Evolutionary conservation across 2,888 invertebrate genomes (phyloP), one percentile per base, ranked within the genome.

Genomic region (Vandiemenella viatica): DNA sequence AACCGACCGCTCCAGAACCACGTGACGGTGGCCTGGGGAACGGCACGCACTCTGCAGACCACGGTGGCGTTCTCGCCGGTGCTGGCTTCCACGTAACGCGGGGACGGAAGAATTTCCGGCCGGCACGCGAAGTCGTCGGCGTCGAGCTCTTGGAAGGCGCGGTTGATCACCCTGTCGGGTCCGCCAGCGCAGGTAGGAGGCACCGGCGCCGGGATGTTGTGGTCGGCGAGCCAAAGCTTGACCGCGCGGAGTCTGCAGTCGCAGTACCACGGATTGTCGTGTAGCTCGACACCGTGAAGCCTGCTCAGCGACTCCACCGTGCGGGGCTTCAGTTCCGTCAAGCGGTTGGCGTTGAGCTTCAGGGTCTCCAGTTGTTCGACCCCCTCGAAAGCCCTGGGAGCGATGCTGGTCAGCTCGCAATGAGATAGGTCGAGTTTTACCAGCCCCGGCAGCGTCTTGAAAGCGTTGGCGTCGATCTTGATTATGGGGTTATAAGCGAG

Each of bases 201-300:
- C 46, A 86, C 79, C n/a, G 81, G 75, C 58, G 81, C 77, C 2
- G 83, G 81, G 37, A 83, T 75, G 62, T 86, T 85, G 57, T 81
- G 76, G 59, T 80, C 78, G 45, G 79, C 77, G 54, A 90, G 68
- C 89, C 89, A 90, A 58, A 82, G 72, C 63, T 87, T 86, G 51
- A 87, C 76, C 51, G 83, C 81, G 45, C 89, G 72, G 50, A 90
- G 65, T 19, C 85, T 79, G 61, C 90, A 91, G 62, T 90, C 89
- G 62, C 90, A 91, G 53, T 80, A 76, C 90, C 89, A 90, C 0
- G 86, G 87, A 66, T 90, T 90, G 56, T 85, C 85, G 55, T 89
- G 86, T 55, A 90, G 68, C 62, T 87, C 86, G 53, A 90, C 80
- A 38, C 82, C 83, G 62, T 84, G 81, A 45, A 90, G 71, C 50